Conservation (phyloP, 2,888 invertebrate genomes). For the Ischnus inquisitorius region DNA sequence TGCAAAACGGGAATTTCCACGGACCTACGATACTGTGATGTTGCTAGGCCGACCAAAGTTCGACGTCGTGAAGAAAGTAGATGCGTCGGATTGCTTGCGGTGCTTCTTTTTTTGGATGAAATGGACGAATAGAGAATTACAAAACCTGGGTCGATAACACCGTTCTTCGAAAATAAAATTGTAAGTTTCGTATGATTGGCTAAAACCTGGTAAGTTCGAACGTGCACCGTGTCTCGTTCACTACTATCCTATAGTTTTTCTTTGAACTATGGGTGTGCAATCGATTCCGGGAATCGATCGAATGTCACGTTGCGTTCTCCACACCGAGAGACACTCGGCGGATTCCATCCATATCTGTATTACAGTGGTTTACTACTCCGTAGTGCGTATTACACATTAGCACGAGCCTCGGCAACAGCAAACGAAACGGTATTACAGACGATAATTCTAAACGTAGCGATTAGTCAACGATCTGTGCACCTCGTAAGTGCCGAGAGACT, state of each 20-base stretch:
- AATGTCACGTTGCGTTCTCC: conserved; percentile 43
- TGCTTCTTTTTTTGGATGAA: conserved; percentile 14
- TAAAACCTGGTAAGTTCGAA: conserved; percentile 43
- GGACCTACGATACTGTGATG: conserved; percentile 30
- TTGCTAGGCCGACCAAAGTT: conserved; percentile 25
- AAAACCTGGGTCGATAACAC: neutral
- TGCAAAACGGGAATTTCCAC: conserved; percentile 48
- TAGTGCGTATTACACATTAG: conserved; percentile 8
- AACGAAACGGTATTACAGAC: conserved; percentile 22
- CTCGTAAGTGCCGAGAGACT: conserved; percentile 19
- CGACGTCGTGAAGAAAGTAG: conserved; percentile 48
- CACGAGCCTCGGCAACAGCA: neutral
- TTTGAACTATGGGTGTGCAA: conserved; percentile 22
- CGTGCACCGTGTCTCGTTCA: conserved; percentile 16
- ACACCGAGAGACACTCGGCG: conserved; percentile 41
- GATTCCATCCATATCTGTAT: conserved; percentile 22
- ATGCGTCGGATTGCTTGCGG: conserved; percentile 24
- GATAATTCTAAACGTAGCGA: conserved; percentile 31
- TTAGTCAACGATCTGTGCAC: conserved; percentile 30
- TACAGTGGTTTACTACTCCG: conserved; percentile 1
- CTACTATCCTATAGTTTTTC: conserved; percentile 17
- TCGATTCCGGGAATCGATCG: conserved; percentile 62
- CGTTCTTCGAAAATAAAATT: too few species aligned
- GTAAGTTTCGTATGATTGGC: conserved; percentile 13
- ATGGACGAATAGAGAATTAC: neutral